phyloP scores from a whole-genome alignment of 2,113 vertebrate genomes.

The Bambusicola thoracicus region DNA sequence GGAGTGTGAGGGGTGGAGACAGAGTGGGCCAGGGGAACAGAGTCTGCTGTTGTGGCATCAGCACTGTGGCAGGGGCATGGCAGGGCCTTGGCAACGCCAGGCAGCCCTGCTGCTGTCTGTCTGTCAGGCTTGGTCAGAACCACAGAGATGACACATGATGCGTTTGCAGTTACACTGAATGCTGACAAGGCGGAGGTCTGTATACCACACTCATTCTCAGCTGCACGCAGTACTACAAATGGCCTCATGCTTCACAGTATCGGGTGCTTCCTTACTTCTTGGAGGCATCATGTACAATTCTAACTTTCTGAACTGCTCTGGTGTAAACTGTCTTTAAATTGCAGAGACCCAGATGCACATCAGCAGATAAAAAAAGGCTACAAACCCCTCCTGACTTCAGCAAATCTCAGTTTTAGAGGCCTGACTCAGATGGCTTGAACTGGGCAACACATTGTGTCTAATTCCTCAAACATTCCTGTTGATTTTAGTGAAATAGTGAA shows the following conservation, averaged over 20 bases:
- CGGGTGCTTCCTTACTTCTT: not conserved
- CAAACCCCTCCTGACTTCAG: not conserved
- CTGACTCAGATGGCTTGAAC: not conserved
- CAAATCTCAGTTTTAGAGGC: not conserved
- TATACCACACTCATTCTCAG: accelerated
- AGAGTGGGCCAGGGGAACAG: not conserved
- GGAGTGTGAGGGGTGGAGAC: not conserved
- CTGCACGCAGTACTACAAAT: accelerated
- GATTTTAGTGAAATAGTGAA: not conserved
- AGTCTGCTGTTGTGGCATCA: accelerated
- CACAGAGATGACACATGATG: not conserved
- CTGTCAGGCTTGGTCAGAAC: no score
- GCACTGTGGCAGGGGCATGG: no score
- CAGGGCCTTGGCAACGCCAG: not conserved
- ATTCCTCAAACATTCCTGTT: not conserved
- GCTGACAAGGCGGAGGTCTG: not conserved
- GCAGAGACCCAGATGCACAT: not conserved
- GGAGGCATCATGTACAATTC: not conserved
- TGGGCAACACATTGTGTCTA: not conserved
- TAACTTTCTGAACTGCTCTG: not conserved
- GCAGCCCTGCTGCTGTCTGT: accelerated
- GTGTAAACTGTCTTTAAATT: not conserved
- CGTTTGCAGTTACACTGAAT: not conserved
- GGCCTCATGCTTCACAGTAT: not conserved
- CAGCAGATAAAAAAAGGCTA: not conserved